Evolutionary conservation across 2,797 vertebrate genomes (phyloP), one percentile per base, ranked within the genome.

Genomic region (Lateolabrax maculatus): DNA sequence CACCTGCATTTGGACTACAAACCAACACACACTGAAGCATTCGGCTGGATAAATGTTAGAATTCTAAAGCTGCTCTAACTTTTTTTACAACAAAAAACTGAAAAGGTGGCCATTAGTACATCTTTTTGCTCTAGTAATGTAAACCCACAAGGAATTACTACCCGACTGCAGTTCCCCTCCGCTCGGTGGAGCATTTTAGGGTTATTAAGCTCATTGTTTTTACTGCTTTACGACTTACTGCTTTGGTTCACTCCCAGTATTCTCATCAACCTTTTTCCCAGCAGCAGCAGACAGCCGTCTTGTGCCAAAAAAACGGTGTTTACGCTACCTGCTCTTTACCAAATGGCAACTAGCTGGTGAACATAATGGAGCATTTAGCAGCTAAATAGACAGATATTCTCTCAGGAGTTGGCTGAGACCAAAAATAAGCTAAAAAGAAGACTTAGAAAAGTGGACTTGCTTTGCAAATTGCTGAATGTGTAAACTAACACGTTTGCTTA

Each of bases 1-100:
- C 71, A 79, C 64, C 60, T 61, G 70, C 64, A 71, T 77, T 56
- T 53, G 60, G 49, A 80, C 39, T 9, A 55, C 52, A 79, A 83
- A 62, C 62, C 58, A 60, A 63, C 56, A 64, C 43, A 81, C 75
- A 57, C 19, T 21, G 61, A 64, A 53, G 46, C 46, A 61, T 31
- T 55, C 3, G 3, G 67, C 51, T 37, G 41, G 23, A 65, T 57
- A 23, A 53, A 61, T 53, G 36, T 36, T 78, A 52, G 21, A 53
- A 23, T 70, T 80, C 62, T 34, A 46, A 74, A 70, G n/a, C 48
- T 37, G 11, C 51, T 61, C 27, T 15, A 21, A 53, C 57, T 0
- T 31, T 63, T 75, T 39, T 25, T 23, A 48, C 6, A 41, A 71
- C 34, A 9, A 4, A 25, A 18, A 36, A 51, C 23, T 39, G 5